Percentiles rank a stretch among this genome's conserved stretches.
Evolutionary conservation across 2,113 vertebrate species (phyloP).

Genomic region (Sebastes schlegelii): DNA sequence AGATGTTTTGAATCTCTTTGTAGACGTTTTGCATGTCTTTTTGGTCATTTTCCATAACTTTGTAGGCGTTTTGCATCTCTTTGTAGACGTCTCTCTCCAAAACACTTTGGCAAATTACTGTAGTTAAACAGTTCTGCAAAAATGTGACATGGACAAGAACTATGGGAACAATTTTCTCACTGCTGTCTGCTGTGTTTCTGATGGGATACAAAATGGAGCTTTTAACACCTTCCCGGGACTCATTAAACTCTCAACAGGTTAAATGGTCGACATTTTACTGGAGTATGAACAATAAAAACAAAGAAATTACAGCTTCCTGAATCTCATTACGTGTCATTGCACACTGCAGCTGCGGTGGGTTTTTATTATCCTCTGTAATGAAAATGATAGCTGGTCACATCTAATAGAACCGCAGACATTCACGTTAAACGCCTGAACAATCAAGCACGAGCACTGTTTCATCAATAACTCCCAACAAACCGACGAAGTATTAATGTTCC

Average conservation of each 20-base stretch:
- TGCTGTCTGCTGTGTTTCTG: too few species aligned
- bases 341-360: constrained; percentile 16
- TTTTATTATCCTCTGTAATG: constrained; percentile 52
- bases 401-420: constrained; percentile 39
- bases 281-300: constrained; percentile 24
- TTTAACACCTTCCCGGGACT: constrained; percentile 37
- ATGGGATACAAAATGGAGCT: not conserved
- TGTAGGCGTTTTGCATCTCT: too few species aligned
- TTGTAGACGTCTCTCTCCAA: too few species aligned
- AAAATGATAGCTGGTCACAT: constrained; percentile 56
- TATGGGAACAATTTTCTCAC: too few species aligned
- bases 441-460: constrained; percentile 40
- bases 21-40: too few species aligned
- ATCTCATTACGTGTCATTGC: constrained; percentile 30
- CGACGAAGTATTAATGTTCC: constrained; percentile 53
- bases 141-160: too few species aligned
- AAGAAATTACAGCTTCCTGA: constrained; percentile 14
- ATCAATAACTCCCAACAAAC: constrained; percentile 51
- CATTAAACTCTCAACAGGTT: constrained; percentile 47
- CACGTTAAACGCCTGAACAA: constrained; percentile 41
- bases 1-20: too few species aligned
- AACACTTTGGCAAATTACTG: too few species aligned
- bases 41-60: too few species aligned
- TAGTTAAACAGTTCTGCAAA: too few species aligned
- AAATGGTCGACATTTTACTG: constrained; percentile 1